These are phyloP conservation scores for Anguilla rostrata DNA, from an alignment of 2,113 vertebrate genomes.

Conservation along the genomic window DNA sequence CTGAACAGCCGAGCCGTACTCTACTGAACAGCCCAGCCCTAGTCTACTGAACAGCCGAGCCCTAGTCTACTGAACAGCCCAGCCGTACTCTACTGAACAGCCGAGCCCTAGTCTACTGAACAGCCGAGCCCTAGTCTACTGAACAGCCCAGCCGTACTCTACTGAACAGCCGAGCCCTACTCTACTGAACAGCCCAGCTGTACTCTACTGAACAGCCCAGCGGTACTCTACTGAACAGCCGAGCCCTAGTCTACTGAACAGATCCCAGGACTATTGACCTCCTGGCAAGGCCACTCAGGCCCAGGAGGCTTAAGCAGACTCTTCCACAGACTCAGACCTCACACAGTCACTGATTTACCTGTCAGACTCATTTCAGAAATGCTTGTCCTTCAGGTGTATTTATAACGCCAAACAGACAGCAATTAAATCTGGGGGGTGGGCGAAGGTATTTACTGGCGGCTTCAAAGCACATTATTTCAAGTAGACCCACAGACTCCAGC, in stretches of 20 bases:
- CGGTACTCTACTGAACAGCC: no score
- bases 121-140: no score
- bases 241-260: not conserved
- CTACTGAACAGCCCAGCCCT: no score
- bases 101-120: no score
- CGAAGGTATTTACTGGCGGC: conserved; percentile 49
- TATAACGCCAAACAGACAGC: conserved; percentile 51
- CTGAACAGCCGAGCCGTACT: no score
- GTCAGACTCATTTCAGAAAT: conserved; percentile 66
- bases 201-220: no score
- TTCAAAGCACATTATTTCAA: conserved; percentile 47
- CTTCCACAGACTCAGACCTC: conserved; percentile 58
- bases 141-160: no score
- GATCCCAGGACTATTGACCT: conserved; percentile 52
- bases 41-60: no score
- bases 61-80: no score
- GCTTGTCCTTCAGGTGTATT: conserved; percentile 55
- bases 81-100: no score
- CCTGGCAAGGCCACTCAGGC: conserved; percentile 63
- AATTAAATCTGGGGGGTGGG: conserved; percentile 50
- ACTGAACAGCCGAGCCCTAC: no score
- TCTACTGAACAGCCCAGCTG: no score
- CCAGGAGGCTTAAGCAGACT: conserved; percentile 59
- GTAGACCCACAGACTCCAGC: conserved; percentile 40
- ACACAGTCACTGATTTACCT: conserved; percentile 65